Evolutionary conservation across 2,888 invertebrate species (phyloP), one percentile per base, ranked within the genome.

Genomic region (Brenthis hecate): DNA sequence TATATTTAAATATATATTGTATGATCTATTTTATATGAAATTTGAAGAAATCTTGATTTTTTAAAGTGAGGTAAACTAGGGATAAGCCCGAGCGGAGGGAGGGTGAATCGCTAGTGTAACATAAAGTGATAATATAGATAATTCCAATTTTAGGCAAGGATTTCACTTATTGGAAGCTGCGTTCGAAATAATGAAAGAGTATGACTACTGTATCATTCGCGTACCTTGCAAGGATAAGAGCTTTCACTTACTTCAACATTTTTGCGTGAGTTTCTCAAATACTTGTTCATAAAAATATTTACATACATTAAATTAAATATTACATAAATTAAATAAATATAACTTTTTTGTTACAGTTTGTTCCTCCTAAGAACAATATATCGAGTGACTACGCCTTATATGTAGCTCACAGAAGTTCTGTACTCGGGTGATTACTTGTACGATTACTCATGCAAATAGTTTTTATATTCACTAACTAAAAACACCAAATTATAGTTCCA

Each of bases 181-280:
- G 0, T 96, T 96, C 81, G 94, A 95, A 77, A 89, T 94, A 54
- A 95, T 94, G 84, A 94, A 95, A 1, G 86, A 94, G 5, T 90
- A 92, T 36, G 95, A 96, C 58, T 96, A 95, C 74, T 94, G 95
- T 74, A 81, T 94, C 14, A 89, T 95, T 55, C 87, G 94, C 0
- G 77, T 94, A 1, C 95, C 95, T 0, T 86, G 91, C 51, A 82
- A 84, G 0, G 86, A 88, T 11, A 87, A 84, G 3, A 83, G 80
- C 58, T 92, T 93, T 68, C 80, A 91, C 0, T 80, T 94, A 57
- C 82, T 95, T 6, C 86, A 92, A 68, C 88, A 94, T 80, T 95
- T 95, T 78, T 86, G 89, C 79, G 92, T 92, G 76, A 83, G 85
- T 68, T 48, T 48, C 16, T 43, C 13, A 13, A 8, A 8, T 8